Evolutionary conservation across 1,140 invertebrate genomes (phyloP), one percentile per base, ranked within the genome.

Genomic region (Wiebesia pumilae): DNA sequence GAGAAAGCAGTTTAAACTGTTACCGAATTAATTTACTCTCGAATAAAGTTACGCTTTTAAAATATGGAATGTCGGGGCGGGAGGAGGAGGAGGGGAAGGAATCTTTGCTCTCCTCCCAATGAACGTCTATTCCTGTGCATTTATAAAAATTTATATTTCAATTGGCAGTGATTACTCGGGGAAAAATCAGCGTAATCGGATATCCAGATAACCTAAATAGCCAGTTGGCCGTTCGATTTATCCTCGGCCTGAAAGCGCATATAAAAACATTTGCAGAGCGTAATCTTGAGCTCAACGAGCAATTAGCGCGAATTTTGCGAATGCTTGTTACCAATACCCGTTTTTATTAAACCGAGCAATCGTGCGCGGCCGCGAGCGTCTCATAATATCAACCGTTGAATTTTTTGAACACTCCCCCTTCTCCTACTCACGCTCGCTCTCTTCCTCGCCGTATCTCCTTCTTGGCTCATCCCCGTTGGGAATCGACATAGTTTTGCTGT

Each of bases 401-500:
- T 69, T 35, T 69, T 69, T 35, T 7, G 30, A 33, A 12, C 30
- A 10, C 35, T 35, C 21, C n/a, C 73, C 27, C 73, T 10, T 10
- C n/a, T 43, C 27, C 35, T 38, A 2, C 12, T 7, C 40, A 3
- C 75, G 47, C 75, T 3, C 78, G 62, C 43, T 62, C n/a, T 80
- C 43, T 80, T 12, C 19, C 78, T 62, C n/a, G 14, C 27, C 40
- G 1, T 27, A 38, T n/a, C 12, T 9, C 21, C 35, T 1, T 12
- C 35, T 21, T 35, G 35, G 6, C 69, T 75, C 71, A 43, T 85
- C 35, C 43, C 43, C 78, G 43, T 54, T 33, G 85, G 62, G n/a
- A 86, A 86, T 92, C 91, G 90, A 91, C 92, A 92, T 90, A 92
- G 91, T 92, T 93, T 90, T 89, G 82, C 85, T 85, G 35, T 85